Base-by-base conservation (phyloP, 1,140 invertebrate species). In the Parasteatoda tepidariorum region DNA sequence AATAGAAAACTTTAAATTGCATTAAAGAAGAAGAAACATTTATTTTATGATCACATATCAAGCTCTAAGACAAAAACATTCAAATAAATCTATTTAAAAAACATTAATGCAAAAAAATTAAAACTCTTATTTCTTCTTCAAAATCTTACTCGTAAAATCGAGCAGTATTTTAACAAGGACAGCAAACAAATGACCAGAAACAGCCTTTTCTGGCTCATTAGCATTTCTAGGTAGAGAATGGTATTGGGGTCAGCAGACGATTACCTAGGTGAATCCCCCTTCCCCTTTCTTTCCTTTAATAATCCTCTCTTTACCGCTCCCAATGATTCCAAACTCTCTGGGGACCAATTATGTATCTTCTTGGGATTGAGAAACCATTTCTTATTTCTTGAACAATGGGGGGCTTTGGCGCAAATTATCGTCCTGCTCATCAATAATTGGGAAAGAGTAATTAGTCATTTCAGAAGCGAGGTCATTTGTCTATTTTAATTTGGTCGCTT, bases 401-500 rank as follows among this genome's bases (percentile, higher is more conserved):
- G 71, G 54, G 31, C 18, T 9, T 15, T 18, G 57, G 57, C 73
- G 28, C 73, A 76, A 76, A 76, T 76, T 76, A 41, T 59, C 57
- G 61, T 33, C 34, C 6, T 18, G 33, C 57, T 76, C 71, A 76
- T 76, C 73, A 76, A 76, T 76, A 76, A 76, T 76, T 76, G 61
- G 73, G 33, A 34, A 76, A 59, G 59, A 76, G 59, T 76, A 76
- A 76, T 76, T 76, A 76, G 73, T 76, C 73, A 76, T 76, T 76
- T 22, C 59, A n/a, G 73, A 61, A 62, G 73, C 73, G 30, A 48
- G 18, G 38, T 22, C 6, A 76, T 76, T 62, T 41, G 55, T 76
- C 73, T 76, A 57, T 64, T 76, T 76, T 76, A 76, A 76, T 76
- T n/a, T 76, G 73, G 24, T 18, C 15, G 59, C 55, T 28, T n/a